phyloP scores from a whole-genome alignment of 2,113 vertebrate genomes.

The Passer montanus region DNA sequence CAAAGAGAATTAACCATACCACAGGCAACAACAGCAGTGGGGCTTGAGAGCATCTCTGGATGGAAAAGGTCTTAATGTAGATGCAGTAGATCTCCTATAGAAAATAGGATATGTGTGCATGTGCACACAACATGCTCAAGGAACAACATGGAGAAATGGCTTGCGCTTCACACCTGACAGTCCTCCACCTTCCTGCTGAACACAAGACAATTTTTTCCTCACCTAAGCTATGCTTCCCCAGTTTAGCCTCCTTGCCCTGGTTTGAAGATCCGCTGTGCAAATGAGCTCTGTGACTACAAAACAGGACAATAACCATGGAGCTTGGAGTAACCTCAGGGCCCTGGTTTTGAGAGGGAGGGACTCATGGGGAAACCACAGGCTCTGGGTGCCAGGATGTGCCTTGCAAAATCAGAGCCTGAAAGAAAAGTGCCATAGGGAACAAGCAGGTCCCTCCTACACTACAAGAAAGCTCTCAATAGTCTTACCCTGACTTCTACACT shows the following conservation, averaged over 20 bases:
- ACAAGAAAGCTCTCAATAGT: background rate
- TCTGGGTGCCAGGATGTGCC: background rate
- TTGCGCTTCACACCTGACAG: fast-evolving
- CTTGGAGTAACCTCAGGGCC: background rate
- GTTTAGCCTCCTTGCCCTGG: background rate
- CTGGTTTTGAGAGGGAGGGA: background rate
- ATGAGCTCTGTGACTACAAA: background rate
- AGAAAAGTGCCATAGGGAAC: background rate
- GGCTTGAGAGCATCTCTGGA: background rate
- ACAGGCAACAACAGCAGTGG: background rate
- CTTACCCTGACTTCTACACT: background rate
- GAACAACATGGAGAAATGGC: fast-evolving
- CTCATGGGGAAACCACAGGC: background rate
- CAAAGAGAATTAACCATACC: background rate
- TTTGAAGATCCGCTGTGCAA: background rate
- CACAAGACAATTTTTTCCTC: background rate
- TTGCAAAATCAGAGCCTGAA: background rate
- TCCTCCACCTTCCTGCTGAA: background rate
- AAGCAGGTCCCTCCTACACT: background rate
- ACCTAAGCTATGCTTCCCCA: background rate
- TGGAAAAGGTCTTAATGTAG: background rate
- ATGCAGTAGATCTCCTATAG: background rate
- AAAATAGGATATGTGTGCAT: background rate
- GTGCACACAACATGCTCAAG: fast-evolving
- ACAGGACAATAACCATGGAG: background rate